Evolutionary conservation across 2,113 vertebrate species (phyloP), one percentile per base, ranked within the genome.

Genomic region (Passer montanus): DNA sequence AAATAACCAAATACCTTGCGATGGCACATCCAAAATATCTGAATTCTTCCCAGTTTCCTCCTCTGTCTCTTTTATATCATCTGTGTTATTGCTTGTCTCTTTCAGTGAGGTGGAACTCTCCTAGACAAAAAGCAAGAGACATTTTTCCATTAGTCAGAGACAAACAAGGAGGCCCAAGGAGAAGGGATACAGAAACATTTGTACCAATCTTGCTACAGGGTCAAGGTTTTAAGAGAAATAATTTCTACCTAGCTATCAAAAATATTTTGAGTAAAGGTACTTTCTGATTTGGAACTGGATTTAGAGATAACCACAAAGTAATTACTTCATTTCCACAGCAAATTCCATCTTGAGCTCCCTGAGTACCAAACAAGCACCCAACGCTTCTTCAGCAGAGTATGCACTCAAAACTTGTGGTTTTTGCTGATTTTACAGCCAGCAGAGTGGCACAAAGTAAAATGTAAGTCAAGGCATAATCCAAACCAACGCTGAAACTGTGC

Each of bases 1-100:
- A 78, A 17, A 46, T 37, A 77, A 64, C 11, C 33, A 30, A 76
- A 39, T 98, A 98, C 98, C 97, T 98, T 90, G 49, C 44, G 62
- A 46, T 19, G 81, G 4, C 4, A 30, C 8, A 0, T 37, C 83
- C 46, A 83, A 19, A 43, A 24, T 43, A 20, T 85, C 86, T 47
- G 88, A 69, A 49, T 66, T 96, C 63, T 84, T 92, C 44, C 96
- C 96, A n/a, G 3, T 62, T n/a, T 93, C 62, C 16, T 91, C 63
- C 58, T 62, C 52, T 16, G 19, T 46, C 73, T 73, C 67, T 67
- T 13, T 74, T 75, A 58, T 3, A 33, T 49, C 47, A 49, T 10
- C 23, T 67, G 8, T n/a, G 16, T 70, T 94, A 37, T 1, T 92
- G 41, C 20, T 58, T 8, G 56, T 92, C 59, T 83, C 92, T 87